Conservation (phyloP, 37 sponge, comb jelly and placozoan genomes). For the Aphrocallistes beatrix region DNA sequence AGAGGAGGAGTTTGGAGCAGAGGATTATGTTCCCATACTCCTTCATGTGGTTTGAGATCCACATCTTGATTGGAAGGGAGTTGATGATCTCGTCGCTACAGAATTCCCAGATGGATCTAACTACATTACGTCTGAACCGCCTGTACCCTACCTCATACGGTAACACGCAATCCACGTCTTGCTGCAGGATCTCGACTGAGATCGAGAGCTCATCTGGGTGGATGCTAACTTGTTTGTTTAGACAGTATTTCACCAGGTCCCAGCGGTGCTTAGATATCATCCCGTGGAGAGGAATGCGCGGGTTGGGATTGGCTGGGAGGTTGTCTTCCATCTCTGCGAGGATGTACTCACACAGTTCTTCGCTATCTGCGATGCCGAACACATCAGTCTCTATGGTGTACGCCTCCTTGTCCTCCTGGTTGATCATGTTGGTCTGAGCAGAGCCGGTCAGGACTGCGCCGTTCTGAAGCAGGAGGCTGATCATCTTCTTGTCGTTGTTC, state of each 20-base stretch:
- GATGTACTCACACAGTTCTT: neutral
- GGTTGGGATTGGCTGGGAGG: neutral
- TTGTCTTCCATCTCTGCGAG: neutral
- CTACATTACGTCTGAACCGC: neutral
- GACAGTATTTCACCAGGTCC: constrained; percentile 4
- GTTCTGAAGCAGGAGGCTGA: neutral
- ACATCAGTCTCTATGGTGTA: constrained; percentile 14
- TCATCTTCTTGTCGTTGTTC: constrained; percentile 1
- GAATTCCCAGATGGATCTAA: neutral
- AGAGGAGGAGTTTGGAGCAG: neutral
- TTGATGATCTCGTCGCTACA: constrained; percentile 4
- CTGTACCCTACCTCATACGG: neutral
- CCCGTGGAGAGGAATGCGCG: neutral
- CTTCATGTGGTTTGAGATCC: constrained; percentile 14
- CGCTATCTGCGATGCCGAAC: neutral
- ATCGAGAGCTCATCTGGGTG: neutral
- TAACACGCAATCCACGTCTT: neutral
- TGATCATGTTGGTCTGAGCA: neutral
- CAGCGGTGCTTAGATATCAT: neutral
- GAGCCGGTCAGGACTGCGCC: constrained; percentile 4
- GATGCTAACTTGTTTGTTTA: neutral
- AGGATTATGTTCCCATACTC: neutral
- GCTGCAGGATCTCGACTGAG: neutral
- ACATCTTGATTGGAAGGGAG: constrained; percentile 10
- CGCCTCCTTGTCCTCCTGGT: neutral